Conservation (phyloP, 1,140 invertebrate genomes). For the Wasmannia auropunctata region DNA sequence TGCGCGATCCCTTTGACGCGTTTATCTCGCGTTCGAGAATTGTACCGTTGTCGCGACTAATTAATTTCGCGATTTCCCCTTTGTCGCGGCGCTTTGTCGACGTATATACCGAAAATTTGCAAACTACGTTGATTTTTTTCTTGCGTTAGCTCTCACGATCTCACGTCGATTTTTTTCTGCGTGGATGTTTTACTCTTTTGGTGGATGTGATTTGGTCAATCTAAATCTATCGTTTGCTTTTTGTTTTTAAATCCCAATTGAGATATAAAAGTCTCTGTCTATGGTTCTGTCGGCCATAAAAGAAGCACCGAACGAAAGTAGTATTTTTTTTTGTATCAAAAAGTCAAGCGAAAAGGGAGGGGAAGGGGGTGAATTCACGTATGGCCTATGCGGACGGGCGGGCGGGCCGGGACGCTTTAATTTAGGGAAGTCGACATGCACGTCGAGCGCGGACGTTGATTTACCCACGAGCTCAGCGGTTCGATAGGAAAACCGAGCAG, state of each 20-base stretch:
- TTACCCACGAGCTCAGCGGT: conserved; percentile 63
- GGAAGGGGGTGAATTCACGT: conserved; percentile 10
- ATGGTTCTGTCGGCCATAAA: conserved; percentile 4
- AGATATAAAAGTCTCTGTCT: conserved; percentile 34
- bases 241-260: conserved; percentile 29
- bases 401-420: conserved; percentile 65
- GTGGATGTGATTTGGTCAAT: neutral
- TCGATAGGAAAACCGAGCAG: conserved; percentile 68
- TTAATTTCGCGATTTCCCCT: conserved; percentile 10
- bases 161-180: conserved; percentile 13
- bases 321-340: conserved; percentile 55
- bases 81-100: neutral
- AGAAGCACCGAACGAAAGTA: conserved; percentile 35
- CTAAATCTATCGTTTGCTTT: conserved; percentile 12
- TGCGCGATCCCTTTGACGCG: conserved; percentile 61
- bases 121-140: neutral
- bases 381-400: conserved; percentile 24
- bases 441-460: conserved; percentile 67
- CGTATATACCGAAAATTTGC: neutral
- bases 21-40: conserved; percentile 37
- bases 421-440: conserved; percentile 69
- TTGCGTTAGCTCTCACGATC: neutral
- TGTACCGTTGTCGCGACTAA: conserved; percentile 34
- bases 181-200: conserved; percentile 1
- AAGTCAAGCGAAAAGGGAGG: neutral